phyloP scores from a whole-genome alignment of 2,888 invertebrate genomes.

The Lucinisca nassula region DNA sequence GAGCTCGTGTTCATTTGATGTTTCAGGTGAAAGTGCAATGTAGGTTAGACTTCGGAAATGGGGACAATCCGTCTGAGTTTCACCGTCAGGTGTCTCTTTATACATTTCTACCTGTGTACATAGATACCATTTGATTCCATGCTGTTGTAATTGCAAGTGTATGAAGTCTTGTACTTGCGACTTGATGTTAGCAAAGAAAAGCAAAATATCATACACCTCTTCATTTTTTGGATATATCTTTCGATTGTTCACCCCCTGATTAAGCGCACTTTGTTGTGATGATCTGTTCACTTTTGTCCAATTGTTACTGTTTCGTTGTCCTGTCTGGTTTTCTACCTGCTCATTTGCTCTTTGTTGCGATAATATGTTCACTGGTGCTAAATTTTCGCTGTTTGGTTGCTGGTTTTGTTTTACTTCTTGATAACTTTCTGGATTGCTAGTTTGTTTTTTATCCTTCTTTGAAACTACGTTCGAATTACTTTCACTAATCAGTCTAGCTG shows the following conservation, averaged over 20 bases:
- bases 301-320: not conserved
- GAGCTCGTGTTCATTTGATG: conserved; percentile 20
- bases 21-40: not conserved
- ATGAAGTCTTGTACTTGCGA: conserved; percentile 13
- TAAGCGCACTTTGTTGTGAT: conserved; percentile 15
- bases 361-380: too few relatives aligned
- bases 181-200: conserved; percentile 46
- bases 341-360: not conserved
- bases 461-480: not conserved
- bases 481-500: not conserved
- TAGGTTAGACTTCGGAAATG: conserved; percentile 50
- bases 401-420: not conserved
- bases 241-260: conserved; percentile 19
- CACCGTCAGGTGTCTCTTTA: conserved; percentile 33
- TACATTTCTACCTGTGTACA: conserved; percentile 55
- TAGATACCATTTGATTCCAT: conserved; percentile 48
- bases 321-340: not conserved
- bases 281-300: not conserved
- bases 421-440: not conserved
- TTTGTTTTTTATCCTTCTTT: not conserved
- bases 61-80: not conserved
- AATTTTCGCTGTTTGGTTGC: not conserved
- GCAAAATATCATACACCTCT: conserved; percentile 44
- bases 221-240: conserved; percentile 30
- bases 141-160: not conserved